Base-by-base conservation (phyloP, 37 sponge, comb jelly and placozoan genomes). In the Haliclona indistincta region DNA sequence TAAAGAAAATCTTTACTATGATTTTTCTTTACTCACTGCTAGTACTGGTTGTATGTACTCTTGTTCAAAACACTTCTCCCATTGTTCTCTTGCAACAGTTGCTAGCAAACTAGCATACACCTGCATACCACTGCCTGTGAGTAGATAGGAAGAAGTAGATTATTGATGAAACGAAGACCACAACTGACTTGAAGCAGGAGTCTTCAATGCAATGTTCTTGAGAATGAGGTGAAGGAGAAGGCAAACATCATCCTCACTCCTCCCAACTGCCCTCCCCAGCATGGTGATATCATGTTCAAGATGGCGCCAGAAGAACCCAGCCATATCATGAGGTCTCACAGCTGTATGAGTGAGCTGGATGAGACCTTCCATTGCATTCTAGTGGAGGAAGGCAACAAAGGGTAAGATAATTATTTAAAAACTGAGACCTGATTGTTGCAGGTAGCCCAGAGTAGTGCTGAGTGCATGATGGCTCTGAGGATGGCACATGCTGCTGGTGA, bases 261-360 rank as follows among this genome's bases (percentile, higher is more conserved):
- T 79, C 33, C 87, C 87, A 4, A 38, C 34, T 11, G 68, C 69
- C 15, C n/a, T 33, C 56, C 62, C 41, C 40, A 86, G 26, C 38
- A 69, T 60, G 6, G 73, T 61, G 8, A 86, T 28, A 49, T 86
- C 87, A 30, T 51, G 45, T 26, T 61, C 62, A 19, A 86, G 63
- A 43, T 86, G 87, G 3, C 23, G 41, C 87, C 81, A 80, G 43
- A 86, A 80, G 39, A 80, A 86, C 64, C 74, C 69, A 38, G 87
- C 63, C 20, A 86, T 45, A 22, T 80, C 71, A 2, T 70, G 43
- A 38, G 63, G 67, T 1, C 32, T 13, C 5, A 83, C 73, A 28
- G 23, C 13, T 35, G 77, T 44, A 28, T 75, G 67, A 23, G 68
- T 63, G 38, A 79, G 34, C 29, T 58, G 29, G 4, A 70, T 37